Evolutionary conservation across 2,113 vertebrate species (phyloP), one percentile per base, ranked within the genome.

Genomic region (Embiotoca jacksoni): DNA sequence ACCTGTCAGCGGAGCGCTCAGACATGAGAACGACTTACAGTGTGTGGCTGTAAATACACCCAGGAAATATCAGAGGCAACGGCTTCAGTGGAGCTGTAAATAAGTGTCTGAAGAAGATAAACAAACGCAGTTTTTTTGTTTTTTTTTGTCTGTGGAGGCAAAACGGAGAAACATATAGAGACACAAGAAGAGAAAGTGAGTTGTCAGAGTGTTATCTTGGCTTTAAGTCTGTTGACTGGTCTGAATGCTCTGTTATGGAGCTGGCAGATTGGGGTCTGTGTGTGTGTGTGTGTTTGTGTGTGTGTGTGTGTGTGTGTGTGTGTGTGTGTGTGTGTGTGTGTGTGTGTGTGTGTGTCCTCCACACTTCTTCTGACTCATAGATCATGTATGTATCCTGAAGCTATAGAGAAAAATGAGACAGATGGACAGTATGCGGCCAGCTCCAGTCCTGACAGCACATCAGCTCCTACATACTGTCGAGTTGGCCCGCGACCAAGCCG

Each of bases 381-480:
- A 82, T 60, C 52, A 49, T 54, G 16, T 56, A 63, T 59, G 41
- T 62, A 32, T 70, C 58, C 71, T 39, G 57, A 77, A 66, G 75
- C 78, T 50, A 47, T 3, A 31, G 33, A 72, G 49, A 55, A 50
- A 23, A 58, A 61, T 4, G 23, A 74, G 53, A 82, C 72, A 69
- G 53, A 72, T 70, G 78, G 83, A 80, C 82, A 70, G 66, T 16
- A 59, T 54, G 72, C 14, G 56, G 64, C 54, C 62, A 55, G 66
- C 36, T 41, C n/a, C 32, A 3, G 70, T 47, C 32, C 69, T 67
- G 67, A 84, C 76, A 70, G 15, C 56, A 72, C 71, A 81, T 70
- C 84, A 79, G 72, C 72, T 68, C 33, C 62, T 67, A 49, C 75
- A 70, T 72, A 64, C 61, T 77, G 72, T 44, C 3, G 44, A 80